A percentile compares a stretch with the other conserved stretches of the same genome.
Evolutionary conservation across 2,113 vertebrate species (phyloP).

Genomic region (Danio rerio): GRCz12tu NC_133190.1:24187001-24187500

Average conservation of each 20-base stretch:
- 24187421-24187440: background rate
- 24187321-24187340: slow-evolving; percentile 7
- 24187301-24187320: background rate
- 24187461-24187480: background rate
- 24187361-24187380: slow-evolving; percentile 4
- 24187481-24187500: background rate
- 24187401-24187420: slow-evolving; percentile 1
- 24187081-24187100: background rate
- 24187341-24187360: slow-evolving; percentile 29
- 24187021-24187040: background rate
- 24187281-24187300: background rate
- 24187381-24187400: background rate
- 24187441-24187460: background rate
- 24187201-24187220: background rate
- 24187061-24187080: background rate
- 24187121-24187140: background rate
- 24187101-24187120: background rate
- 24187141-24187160: background rate
- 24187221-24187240: background rate
- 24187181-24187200: background rate
- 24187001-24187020: background rate
- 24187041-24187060: background rate
- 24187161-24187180: background rate
- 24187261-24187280: background rate
- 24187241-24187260: background rate